Base-by-base conservation (phyloP, 2,113 vertebrate genomes). In the Zapornia atra region DNA sequence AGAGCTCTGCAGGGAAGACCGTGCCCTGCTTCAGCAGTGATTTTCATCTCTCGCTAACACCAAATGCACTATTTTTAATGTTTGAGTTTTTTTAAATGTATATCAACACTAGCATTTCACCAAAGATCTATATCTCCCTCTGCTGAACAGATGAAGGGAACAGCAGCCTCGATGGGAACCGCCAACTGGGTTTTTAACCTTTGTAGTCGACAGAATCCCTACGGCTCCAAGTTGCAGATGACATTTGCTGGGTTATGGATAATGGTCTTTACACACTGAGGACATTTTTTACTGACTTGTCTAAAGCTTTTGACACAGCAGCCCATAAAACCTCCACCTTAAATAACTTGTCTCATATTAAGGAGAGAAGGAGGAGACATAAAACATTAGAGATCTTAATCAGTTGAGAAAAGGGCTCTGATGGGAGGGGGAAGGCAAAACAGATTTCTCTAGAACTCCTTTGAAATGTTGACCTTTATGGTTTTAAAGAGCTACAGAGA, bases 251-350 rank as follows among this genome's bases (percentile, higher is more conserved):
- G 56, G 79, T 92, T 96, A 94, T 90, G 86, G 96, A 96, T 96
- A 97, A 96, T 29, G 51, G 76, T 81, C 93, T 95, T 94, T 92
- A 96, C 68, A 89, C 69, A 83, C 65, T 22, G 26, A 81, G 92
- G 90, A 93, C 50, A 87, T 88, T 95, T 96, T 97, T 94, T 93
- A 94, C 88, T 94, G 90, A 90, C 96, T 96, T 92, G 82, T 96
- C 97, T 94, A 94, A 97, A 97, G 94, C 96, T 96, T 97, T 96
- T 97, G 94, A 96, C 94, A 92, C 54, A 94, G 90, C 85, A 92
- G 82, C 92, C 90, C 95, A 94, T 96, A 96, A 95, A 97, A 88
- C 34, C 75, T 88, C 86, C 83, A 82, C 85, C 86, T 75, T 95
- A 96, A 97, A 92, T 88, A 97, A 97, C 90, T 91, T 82, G 85